Evolutionary conservation across 2,113 vertebrate species (phyloP).

Genomic region (Campylomormyrus tamandua): DNA sequence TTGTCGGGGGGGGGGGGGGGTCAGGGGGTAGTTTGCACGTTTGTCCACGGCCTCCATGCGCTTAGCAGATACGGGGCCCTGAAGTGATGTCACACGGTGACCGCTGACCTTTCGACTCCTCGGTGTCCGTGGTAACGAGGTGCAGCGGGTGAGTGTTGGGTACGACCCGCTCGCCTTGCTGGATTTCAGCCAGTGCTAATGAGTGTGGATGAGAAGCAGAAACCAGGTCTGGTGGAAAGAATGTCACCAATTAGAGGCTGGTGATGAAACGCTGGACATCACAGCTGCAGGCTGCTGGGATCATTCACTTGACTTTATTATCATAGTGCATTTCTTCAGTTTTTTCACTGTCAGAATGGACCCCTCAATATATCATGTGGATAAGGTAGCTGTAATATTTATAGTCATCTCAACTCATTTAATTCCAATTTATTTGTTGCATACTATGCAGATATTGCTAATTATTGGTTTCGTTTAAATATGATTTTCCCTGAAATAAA

Average conservation of each 20-base stretch:
- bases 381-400: neutral
- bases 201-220: conserved; percentile 32
- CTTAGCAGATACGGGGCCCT: conserved; percentile 2
- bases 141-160: conserved; percentile 7
- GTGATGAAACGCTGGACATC: neutral
- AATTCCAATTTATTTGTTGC: neutral
- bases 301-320: neutral
- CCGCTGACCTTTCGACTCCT: conserved; percentile 21
- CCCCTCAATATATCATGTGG: neutral
- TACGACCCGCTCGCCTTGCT: neutral
- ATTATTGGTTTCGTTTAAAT: neutral
- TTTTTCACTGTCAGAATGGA: neutral
- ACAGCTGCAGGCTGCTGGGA: neutral
- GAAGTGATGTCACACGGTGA: conserved; percentile 23
- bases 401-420: neutral
- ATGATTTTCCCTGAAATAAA: neutral
- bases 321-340: neutral
- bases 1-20: neutral
- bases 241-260: conserved; percentile 31
- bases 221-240: conserved; percentile 13
- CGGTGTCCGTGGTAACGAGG: conserved; percentile 21
- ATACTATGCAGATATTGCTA: neutral
- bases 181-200: conserved; percentile 20
- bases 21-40: neutral
- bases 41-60: neutral